Evolutionary conservation across 2,797 vertebrate genomes (phyloP).

Genomic region (Glossophaga mutica): DNA sequence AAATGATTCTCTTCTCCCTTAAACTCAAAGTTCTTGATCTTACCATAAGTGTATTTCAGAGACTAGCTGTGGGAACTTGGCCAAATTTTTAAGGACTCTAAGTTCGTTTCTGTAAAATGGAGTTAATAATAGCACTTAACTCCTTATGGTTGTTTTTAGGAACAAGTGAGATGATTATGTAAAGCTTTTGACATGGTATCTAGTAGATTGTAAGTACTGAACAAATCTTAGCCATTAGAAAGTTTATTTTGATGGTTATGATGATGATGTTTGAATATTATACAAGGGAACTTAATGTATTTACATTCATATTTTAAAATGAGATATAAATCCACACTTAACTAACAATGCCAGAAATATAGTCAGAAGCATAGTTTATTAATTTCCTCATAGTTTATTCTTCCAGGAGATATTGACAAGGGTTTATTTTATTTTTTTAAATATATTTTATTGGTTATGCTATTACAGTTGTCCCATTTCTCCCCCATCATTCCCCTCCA

Average conservation of each 20-base stretch:
- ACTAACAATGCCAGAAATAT: background rate
- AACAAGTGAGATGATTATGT: background rate
- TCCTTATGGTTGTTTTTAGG: background rate
- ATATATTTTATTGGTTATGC: too few species aligned
- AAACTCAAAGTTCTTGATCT: conserved; percentile 11
- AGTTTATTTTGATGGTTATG: background rate
- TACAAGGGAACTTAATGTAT: background rate
- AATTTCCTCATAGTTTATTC: conserved; percentile 34
- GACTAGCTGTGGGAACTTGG: background rate
- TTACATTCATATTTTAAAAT: conserved; percentile 11
- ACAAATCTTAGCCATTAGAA: background rate
- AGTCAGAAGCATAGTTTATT: conserved; percentile 14
- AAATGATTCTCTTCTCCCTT: background rate
- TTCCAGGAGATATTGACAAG: conserved; percentile 23
- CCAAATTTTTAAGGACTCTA: background rate
- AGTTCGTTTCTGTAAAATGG: conserved; percentile 31
- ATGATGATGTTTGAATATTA: background rate
- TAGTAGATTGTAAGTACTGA: background rate
- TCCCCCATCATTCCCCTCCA: too few species aligned
- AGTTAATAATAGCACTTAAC: background rate
- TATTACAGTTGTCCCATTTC: too few species aligned
- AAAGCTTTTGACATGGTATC: background rate
- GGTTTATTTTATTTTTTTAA: too few species aligned
- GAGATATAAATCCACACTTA: background rate
- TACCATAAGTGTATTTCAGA: background rate